Evolutionary conservation across 2,113 vertebrate genomes (phyloP).

Genomic region (Empidonax alnorum): DNA sequence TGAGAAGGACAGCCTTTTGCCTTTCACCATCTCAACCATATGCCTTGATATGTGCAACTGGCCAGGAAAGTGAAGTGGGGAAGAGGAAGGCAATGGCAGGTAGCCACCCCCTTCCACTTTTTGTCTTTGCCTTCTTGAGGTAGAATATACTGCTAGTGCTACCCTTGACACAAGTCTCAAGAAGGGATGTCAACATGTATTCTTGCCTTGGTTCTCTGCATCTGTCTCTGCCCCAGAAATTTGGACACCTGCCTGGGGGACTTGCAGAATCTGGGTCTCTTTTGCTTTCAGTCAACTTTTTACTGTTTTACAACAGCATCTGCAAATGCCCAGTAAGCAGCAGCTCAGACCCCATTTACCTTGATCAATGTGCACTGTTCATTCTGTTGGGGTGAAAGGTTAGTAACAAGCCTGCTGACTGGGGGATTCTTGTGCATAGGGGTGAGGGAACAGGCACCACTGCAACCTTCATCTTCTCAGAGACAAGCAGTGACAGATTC

Average conservation of each 20-base stretch:
- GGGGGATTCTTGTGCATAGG: neutral
- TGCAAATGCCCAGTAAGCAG: neutral
- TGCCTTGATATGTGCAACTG: neutral
- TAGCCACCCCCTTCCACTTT: neutral
- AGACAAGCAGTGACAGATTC: neutral
- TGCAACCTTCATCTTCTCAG: neutral
- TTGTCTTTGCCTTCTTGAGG: neutral
- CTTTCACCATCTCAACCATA: neutral
- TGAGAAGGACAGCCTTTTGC: neutral
- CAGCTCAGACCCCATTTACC: neutral
- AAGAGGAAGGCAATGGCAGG: neutral
- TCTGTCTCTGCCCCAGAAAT: neutral
- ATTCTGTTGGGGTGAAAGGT: neutral
- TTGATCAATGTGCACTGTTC: neutral
- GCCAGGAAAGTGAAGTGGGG: neutral
- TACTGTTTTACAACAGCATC: neutral
- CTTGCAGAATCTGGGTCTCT: neutral
- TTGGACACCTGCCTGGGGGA: neutral
- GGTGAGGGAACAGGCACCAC: neutral
- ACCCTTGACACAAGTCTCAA: neutral
- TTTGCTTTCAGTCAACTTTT: neutral
- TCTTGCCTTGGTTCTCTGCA: neutral
- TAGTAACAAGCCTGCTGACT: neutral
- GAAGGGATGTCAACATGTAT: neutral
- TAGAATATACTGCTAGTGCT: neutral